These are phyloP conservation scores for Reticulitermes lucifugus DNA, from an alignment of 2,888 invertebrate genomes.

Conservation along the genomic window DNA sequence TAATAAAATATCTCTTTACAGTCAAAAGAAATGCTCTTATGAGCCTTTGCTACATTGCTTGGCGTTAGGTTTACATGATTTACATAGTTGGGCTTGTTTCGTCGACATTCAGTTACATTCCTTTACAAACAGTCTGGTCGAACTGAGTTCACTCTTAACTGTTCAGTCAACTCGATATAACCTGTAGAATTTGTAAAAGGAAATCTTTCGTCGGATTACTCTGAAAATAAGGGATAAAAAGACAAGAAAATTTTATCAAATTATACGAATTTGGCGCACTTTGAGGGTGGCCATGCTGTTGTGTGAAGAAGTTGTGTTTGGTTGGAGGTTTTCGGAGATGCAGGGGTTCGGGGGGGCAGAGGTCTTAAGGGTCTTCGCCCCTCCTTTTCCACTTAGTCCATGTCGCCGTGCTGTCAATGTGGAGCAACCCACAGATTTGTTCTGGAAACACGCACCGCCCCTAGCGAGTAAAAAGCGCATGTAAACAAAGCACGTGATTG, in stretches of 20 bases:
- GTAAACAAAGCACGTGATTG: slow-evolving; percentile 47
- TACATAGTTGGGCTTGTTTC: no score
- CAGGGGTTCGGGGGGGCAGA: slow-evolving; percentile 30
- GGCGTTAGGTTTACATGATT: no score
- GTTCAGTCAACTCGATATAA: no score
- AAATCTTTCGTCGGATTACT: no score
- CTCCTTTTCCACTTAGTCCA: slow-evolving; percentile 64
- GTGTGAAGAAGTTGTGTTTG: slow-evolving; percentile 15
- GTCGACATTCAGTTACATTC: no score
- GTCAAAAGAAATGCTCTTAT: no score
- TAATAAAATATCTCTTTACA: no score
- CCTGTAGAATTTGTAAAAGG: no score
- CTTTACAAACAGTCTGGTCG: no score
- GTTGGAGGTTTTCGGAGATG: neutral
- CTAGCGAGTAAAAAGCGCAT: slow-evolving; percentile 45
- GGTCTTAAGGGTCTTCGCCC: slow-evolving; percentile 58
- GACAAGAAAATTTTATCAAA: neutral
- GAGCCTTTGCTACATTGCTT: no score
- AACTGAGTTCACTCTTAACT: no score
- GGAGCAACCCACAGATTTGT: slow-evolving; percentile 61
- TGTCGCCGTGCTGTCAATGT: slow-evolving; percentile 64
- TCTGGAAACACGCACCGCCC: slow-evolving; percentile 56
- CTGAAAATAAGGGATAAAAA: neutral
- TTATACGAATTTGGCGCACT: slow-evolving; percentile 61
- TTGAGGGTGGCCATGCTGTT: slow-evolving; percentile 60